Percentiles rank a stretch among this genome's conserved stretches.
Conservation (phyloP, 2,113 vertebrate species). For the Aphyosemion australe region DNA sequence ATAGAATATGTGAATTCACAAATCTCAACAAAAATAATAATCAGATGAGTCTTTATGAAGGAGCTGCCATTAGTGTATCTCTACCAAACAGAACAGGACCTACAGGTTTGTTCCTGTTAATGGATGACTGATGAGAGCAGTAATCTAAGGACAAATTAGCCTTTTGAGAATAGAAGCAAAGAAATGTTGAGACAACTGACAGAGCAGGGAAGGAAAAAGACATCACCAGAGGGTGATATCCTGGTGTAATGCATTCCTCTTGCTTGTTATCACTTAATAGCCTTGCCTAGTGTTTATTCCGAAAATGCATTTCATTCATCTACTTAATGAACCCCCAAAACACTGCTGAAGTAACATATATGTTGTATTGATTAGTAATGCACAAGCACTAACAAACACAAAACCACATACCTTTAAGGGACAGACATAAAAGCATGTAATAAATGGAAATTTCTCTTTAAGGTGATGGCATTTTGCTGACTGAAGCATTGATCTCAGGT, state of each 20-base stretch:
- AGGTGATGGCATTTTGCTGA: slow-evolving; percentile 5
- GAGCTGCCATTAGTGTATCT: too few species aligned
- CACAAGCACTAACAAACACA: slow-evolving; percentile 11
- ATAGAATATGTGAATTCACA: too few species aligned
- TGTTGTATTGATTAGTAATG: slow-evolving; percentile 37
- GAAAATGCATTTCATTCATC: slow-evolving; percentile 48
- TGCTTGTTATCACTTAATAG: slow-evolving; percentile 54
- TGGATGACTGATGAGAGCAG: background rate
- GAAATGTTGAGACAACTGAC: slow-evolving; percentile 10
- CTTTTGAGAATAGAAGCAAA: background rate
- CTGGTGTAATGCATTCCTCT: slow-evolving; percentile 32
- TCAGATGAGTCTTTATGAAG: too few species aligned
- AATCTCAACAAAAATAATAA: too few species aligned
- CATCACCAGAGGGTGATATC: slow-evolving; percentile 21
- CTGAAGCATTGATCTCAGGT: background rate
- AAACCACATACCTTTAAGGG: slow-evolving; percentile 5
- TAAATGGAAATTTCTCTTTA: slow-evolving; percentile 3
- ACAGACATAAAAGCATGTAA: slow-evolving; percentile 17
- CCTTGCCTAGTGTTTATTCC: slow-evolving; percentile 22
- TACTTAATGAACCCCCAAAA: slow-evolving; percentile 50
- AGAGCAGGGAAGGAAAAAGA: slow-evolving; percentile 15
- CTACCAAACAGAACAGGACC: too few species aligned
- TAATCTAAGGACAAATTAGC: slow-evolving; percentile 1
- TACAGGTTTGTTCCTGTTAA: background rate
- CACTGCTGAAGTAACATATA: slow-evolving; percentile 44